These are phyloP conservation scores for Strix uralensis DNA, from an alignment of 2,113 vertebrate species.

Conservation along the genomic window DNA sequence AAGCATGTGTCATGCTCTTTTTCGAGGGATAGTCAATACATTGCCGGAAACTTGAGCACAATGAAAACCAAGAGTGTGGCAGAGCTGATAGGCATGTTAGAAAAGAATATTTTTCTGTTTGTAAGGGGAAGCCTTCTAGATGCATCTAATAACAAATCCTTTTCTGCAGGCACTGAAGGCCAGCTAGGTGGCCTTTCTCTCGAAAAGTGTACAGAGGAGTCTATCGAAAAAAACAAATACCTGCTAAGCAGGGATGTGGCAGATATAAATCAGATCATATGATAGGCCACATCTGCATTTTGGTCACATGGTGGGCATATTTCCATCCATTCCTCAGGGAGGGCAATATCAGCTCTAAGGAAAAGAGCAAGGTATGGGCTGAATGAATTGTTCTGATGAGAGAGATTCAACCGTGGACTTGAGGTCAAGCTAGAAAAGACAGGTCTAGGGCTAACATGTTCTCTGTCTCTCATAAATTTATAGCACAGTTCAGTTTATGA, in stretches of 20 bases:
- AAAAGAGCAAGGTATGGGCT: neutral
- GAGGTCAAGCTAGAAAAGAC: neutral
- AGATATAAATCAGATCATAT: neutral
- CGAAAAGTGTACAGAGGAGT: fast-evolving
- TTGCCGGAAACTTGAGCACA: neutral
- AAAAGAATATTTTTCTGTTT: neutral
- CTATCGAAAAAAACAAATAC: neutral
- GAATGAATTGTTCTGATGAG: neutral
- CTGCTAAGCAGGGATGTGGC: neutral
- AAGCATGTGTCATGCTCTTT: neutral
- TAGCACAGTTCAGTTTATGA: conserved; percentile 7
- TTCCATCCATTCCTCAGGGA: neutral
- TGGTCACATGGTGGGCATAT: neutral
- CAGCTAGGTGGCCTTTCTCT: neutral
- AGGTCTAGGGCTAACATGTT: neutral
- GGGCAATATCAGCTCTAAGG: neutral
- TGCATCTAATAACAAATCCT: neutral
- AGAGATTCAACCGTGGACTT: neutral
- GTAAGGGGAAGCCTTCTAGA: neutral
- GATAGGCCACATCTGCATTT: neutral
- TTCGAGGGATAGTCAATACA: neutral
- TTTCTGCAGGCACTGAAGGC: neutral
- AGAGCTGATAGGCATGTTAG: neutral
- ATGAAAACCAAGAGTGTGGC: neutral
- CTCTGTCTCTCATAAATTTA: neutral